Conservation (phyloP, 2,888 invertebrate species). For the Drosophila pseudotalamancana region DNA sequence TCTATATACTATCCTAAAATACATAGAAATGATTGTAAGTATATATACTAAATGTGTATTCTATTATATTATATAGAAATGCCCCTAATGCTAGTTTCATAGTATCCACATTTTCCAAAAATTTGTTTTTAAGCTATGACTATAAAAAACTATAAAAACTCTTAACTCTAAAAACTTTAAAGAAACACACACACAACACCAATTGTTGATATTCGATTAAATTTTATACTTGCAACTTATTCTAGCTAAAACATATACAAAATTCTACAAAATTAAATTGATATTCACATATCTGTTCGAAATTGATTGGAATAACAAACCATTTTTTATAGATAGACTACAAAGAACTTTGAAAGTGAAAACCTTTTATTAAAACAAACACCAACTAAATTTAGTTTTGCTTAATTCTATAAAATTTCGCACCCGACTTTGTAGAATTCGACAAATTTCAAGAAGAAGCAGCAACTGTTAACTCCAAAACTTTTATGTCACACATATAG, state of each 20-base stretch:
- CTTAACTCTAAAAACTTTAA: conserved; percentile 12
- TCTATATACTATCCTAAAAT: conserved; percentile 45
- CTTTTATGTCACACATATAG: conserved; percentile 46
- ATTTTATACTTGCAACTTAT: conserved; percentile 51
- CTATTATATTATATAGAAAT: conserved; percentile 24
- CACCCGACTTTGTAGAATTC: conserved; percentile 31
- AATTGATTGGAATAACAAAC: conserved; percentile 39
- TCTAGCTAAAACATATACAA: conserved; percentile 26
- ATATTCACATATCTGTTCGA: conserved; percentile 75
- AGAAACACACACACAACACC: conserved; percentile 40
- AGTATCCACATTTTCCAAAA: conserved; percentile 39
- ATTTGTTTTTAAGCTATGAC: conserved; percentile 47
- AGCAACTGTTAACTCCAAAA: conserved; percentile 47
- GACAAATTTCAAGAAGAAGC: conserved; percentile 7
- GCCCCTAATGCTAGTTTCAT: conserved; percentile 59
- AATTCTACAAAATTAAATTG: conserved; percentile 47
- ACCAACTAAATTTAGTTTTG: conserved; percentile 49
- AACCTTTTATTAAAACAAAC: conserved; percentile 31
- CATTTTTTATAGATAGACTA: conserved; percentile 33
- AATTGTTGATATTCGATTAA: conserved; percentile 69
- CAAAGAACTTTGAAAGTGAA: conserved; percentile 38
- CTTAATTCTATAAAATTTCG: conserved; percentile 39
- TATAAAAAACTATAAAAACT: conserved; percentile 39
- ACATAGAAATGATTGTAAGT: conserved; percentile 29
- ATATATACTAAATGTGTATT: conserved; percentile 25